Percentiles rank a stretch among this genome's conserved stretches.
Evolutionary conservation across 64 coral and sea anemone genomes (phyloP).

Genomic region (Montipora foliosa): DNA sequence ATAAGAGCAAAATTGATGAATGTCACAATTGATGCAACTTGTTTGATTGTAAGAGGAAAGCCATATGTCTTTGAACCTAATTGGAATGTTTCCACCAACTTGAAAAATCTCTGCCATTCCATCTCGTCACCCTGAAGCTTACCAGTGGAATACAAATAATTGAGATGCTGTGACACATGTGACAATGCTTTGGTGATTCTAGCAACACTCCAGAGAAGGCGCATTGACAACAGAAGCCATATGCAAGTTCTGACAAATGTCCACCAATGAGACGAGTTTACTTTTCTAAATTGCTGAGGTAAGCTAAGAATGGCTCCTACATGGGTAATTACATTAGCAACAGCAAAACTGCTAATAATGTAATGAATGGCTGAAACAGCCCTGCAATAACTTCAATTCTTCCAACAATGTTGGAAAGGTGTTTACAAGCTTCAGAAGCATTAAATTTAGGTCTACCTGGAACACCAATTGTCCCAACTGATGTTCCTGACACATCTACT

Average conservation of each 20-base stretch:
- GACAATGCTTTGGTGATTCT: constrained; percentile 69
- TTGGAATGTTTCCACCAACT: constrained; percentile 76
- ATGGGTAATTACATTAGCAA: constrained; percentile 90
- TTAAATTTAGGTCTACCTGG: constrained; percentile 55
- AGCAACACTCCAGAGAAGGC: constrained; percentile 85
- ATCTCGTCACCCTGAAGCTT: constrained; percentile 66
- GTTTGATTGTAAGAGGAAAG: constrained; percentile 87
- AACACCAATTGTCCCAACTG: constrained; percentile 53
- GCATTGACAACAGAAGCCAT: constrained; percentile 86
- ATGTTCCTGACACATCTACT: constrained; percentile 15
- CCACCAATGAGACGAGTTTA: constrained; percentile 87
- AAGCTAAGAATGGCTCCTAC: constrained; percentile 81
- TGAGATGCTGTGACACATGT: constrained; percentile 77
- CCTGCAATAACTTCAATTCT: constrained; percentile 78
- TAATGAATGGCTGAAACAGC: constrained; percentile 85
- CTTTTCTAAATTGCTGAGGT: constrained; percentile 22
- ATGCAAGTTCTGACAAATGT: constrained; percentile 83
- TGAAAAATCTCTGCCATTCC: constrained; percentile 92
- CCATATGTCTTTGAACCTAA: constrained; percentile 87
- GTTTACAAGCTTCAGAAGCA: constrained; percentile 76
- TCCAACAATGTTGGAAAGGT: constrained; percentile 76
- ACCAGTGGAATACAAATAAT: constrained; percentile 77
- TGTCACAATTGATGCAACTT: constrained; percentile 88
- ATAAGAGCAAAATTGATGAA: constrained; percentile 92
- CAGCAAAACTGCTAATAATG: constrained; percentile 80